These are phyloP conservation scores for Paradisaea rubra DNA, from an alignment of 2,113 vertebrate genomes.

Conservation along the genomic window DNA sequence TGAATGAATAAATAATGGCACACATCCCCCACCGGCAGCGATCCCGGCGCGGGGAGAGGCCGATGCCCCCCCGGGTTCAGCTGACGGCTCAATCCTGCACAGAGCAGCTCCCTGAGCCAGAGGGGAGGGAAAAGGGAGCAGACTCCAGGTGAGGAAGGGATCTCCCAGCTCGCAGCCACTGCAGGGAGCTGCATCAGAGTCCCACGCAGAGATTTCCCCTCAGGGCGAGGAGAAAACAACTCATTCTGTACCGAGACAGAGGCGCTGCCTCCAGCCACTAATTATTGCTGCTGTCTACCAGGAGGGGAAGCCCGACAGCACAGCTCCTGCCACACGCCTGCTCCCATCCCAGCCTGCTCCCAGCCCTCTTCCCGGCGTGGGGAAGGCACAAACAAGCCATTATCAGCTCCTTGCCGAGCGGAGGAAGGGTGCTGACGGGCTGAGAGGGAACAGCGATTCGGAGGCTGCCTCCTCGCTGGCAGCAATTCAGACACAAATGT, in stretches of 20 bases:
- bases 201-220: background rate
- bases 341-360: background rate
- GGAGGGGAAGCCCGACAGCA: background rate
- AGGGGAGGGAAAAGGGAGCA: background rate
- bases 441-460: background rate
- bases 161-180: background rate
- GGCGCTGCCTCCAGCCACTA: conserved; percentile 1
- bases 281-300: background rate
- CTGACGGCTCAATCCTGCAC: background rate
- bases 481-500: background rate
- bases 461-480: background rate
- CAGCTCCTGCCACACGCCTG: background rate
- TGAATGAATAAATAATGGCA: background rate
- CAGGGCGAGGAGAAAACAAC: background rate
- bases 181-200: background rate
- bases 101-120: rapidly evolving
- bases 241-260: background rate
- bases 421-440: conserved; percentile 18
- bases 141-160: background rate
- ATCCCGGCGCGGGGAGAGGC: background rate
- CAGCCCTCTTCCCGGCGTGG: background rate
- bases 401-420: background rate
- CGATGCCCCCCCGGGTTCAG: rapidly evolving
- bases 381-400: background rate
- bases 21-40: background rate